A percentile compares a stretch with the other conserved stretches of the same genome.
Conservation (phyloP, 2,888 invertebrate genomes). For the Chalcosyrphus nemorum region DNA sequence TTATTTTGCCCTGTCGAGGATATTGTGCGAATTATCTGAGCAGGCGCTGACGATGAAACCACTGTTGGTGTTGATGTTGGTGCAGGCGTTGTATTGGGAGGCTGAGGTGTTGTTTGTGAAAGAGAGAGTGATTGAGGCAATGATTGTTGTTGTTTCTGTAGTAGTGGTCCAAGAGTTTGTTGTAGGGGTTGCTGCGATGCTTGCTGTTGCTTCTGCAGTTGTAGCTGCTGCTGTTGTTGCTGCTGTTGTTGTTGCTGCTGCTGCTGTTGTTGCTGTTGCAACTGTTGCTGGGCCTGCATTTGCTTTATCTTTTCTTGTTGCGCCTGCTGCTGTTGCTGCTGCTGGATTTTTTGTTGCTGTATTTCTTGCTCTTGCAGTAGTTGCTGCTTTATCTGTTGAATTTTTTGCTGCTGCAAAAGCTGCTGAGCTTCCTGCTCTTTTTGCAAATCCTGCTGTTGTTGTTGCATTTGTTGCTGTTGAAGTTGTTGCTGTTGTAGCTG, state of each 20-base stretch:
- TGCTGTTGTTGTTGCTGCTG: conserved; percentile 74
- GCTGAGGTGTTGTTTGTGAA: conserved; percentile 37
- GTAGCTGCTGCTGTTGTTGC: conserved; percentile 59
- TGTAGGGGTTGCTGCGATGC: conserved; percentile 30
- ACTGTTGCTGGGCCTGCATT: conserved; percentile 79
- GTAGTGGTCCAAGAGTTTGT: conserved; percentile 14
- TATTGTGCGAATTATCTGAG: conserved; percentile 58
- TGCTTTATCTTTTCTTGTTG: conserved; percentile 75
- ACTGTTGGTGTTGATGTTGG: conserved; percentile 17
- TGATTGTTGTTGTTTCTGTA: conserved; percentile 44
- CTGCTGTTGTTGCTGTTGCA: conserved; percentile 76
- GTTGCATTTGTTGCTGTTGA: conserved; percentile 67
- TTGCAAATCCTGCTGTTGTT: conserved; percentile 74
- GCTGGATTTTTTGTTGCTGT: no score
- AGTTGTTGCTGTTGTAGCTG: conserved; percentile 76
- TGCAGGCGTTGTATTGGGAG: neutral
- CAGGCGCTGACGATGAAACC: conserved; percentile 48
- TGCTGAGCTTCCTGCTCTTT: conserved; percentile 66
- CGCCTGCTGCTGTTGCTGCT: conserved; percentile 67
- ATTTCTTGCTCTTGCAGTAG: no score
- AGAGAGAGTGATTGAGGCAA: conserved; percentile 23
- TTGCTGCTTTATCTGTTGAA: no score
- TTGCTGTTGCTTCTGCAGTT: conserved; percentile 74
- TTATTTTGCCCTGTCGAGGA: conserved; percentile 62
- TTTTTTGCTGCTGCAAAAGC: conserved; percentile 41